A percentile compares a stretch with the other conserved stretches of the same genome.
Conservation (phyloP, 2,113 vertebrate genomes). For the Plecturocebus donacophilus region DNA sequence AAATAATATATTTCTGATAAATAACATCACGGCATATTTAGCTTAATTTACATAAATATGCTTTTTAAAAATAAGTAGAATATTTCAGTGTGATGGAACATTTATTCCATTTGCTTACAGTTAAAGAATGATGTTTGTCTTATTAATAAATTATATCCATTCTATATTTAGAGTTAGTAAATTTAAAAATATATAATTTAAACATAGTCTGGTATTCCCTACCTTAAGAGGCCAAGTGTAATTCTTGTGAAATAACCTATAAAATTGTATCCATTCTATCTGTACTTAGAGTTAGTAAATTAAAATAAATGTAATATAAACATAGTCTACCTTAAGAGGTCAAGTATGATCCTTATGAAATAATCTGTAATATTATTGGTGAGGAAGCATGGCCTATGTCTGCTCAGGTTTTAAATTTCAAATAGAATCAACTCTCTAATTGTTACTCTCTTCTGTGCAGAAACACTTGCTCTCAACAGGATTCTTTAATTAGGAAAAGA, state of each 20-base stretch:
- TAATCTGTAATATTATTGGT: background rate
- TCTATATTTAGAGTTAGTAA: conserved; percentile 19
- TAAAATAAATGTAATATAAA: conserved; percentile 26
- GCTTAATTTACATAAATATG: background rate
- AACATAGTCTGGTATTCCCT: background rate
- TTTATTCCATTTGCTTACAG: background rate
- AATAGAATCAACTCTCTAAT: conserved; percentile 25
- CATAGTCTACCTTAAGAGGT: background rate
- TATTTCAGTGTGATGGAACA: background rate
- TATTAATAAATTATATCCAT: background rate
- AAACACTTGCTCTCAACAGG: conserved; percentile 31
- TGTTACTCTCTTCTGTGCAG: conserved; percentile 29
- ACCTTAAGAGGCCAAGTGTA: background rate
- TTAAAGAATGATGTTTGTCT: background rate
- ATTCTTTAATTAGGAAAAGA: conserved; percentile 51
- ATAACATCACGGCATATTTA: background rate
- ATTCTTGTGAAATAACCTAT: background rate
- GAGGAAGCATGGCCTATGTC: background rate
- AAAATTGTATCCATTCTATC: background rate
- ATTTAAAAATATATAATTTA: conserved; percentile 14
- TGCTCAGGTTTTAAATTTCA: conserved; percentile 30
- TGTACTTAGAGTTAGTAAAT: background rate
- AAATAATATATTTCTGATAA: background rate
- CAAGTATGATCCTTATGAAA: background rate
- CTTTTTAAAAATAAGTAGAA: conserved; percentile 16